Base-by-base conservation (phyloP, 1,140 invertebrate species). In the Potamilus streckersoni region DNA sequence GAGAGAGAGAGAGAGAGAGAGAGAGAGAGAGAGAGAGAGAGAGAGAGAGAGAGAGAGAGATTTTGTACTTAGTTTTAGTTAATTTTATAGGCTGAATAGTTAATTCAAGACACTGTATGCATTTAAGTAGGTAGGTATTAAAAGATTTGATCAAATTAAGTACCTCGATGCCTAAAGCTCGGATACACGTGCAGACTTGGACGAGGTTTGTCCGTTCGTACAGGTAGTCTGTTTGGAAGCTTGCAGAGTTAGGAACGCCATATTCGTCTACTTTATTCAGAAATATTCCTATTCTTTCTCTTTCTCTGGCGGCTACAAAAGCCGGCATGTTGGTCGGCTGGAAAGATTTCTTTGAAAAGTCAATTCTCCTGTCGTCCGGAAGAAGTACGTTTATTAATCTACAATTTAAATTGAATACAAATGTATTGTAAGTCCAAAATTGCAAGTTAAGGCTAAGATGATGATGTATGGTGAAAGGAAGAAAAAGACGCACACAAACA, bases 161-260 rank as follows among this genome's bases (percentile, higher is more conserved):
- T 74, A 87, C 86, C 83, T 86, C 85, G 13, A 83, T 85, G 67
- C 86, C 86, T 38, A 87, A 73, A 31, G 83, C 81, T 71, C 83
- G 70, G 56, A 87, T 86, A 62, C 81, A 80, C 0, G 79, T 79
- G 71, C 79, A 82, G 60, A 87, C 86, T 74, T 86, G 84, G 11
- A 80, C 76, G 20, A 87, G 76, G 64, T 86, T 85, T 13, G 86
- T 86, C 49, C 77, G 73, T 70, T 87, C 86, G 71, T 85, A 87
- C 31, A 87, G 76, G 75, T 79, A 83, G 72, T 87, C 86, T n/a
- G 81, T 86, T 68, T 84, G 84, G 69, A 87, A 87, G 4, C 81
- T 60, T 64, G 79, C 80, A n/a, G 72, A 63, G n/a, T 82, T 78
- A 15, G 80, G 70, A 13, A 87, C 80, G 61, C 86, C 86, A 74